Conservation (phyloP, 2,888 invertebrate species). For the Eremobia ochroleuca region DNA sequence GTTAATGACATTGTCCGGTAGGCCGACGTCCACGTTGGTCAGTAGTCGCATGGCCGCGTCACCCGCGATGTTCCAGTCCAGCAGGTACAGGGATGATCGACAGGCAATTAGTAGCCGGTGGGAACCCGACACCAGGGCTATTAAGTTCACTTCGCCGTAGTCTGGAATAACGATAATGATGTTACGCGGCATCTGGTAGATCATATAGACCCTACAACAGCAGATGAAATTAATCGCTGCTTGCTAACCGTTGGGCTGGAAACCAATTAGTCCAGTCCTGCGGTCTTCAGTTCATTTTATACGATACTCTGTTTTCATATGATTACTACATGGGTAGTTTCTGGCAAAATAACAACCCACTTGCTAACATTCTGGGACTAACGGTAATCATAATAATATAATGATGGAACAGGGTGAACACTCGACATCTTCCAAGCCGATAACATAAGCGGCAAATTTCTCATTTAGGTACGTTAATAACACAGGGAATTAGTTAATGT, state of each 20-base stretch:
- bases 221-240: not conserved
- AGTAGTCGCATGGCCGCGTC: conserved; percentile 80
- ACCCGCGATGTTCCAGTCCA: conserved; percentile 87
- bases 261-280: not conserved
- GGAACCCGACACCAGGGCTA: conserved; percentile 83
- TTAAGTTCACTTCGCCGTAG: conserved; percentile 89
- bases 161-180: conserved; percentile 69
- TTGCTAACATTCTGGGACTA: not conserved
- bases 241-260: too few relatives aligned
- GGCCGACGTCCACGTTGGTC: conserved; percentile 78
- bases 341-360: not conserved
- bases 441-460: not conserved
- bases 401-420: not conserved
- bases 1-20: conserved; percentile 90
- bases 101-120: conserved; percentile 85
- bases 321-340: not conserved
- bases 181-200: not conserved
- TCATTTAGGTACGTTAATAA: not conserved
- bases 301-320: not conserved
- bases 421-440: not conserved
- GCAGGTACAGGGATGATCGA: conserved; percentile 82
- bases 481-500: not conserved
- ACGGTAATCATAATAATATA: not conserved
- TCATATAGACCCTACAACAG: not conserved
- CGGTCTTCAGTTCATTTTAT: not conserved